Evolutionary conservation across 1,140 invertebrate species (phyloP).

Genomic region (Gonatopus flavifemur): DNA sequence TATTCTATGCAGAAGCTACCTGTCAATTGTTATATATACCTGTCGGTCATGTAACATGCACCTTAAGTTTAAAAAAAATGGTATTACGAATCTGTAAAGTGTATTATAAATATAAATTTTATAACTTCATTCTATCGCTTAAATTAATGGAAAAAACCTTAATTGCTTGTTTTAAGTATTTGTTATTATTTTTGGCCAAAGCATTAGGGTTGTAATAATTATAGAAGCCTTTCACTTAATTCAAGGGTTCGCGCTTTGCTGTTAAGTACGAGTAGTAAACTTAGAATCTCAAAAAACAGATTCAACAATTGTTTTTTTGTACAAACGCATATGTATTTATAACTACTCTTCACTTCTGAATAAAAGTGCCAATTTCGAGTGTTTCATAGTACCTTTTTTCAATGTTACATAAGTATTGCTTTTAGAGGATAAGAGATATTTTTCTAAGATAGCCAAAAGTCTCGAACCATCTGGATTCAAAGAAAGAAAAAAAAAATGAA

Average conservation of each 20-base stretch:
- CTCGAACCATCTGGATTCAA: no score
- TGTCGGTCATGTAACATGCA: conserved; percentile 53
- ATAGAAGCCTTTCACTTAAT: conserved; percentile 24
- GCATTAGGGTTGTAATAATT: conserved; percentile 27
- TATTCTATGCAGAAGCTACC: conserved; percentile 50
- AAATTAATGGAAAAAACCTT: conserved; percentile 42
- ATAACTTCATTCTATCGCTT: conserved; percentile 58
- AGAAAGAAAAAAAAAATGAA: no score
- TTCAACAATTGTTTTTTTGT: conserved; percentile 13
- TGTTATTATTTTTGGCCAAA: conserved; percentile 45
- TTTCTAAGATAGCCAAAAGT: no score
- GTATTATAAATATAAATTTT: conserved; percentile 61
- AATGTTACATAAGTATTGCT: conserved; percentile 20
- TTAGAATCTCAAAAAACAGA: conserved; percentile 8
- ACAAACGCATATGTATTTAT: conserved; percentile 26
- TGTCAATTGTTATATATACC: conserved; percentile 57
- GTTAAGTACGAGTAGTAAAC: conserved; percentile 6
- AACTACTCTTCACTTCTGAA: conserved; percentile 24
- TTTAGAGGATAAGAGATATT: no score
- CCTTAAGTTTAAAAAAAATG: conserved; percentile 50
- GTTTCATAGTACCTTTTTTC: conserved; percentile 23
- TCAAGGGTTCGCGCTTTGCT: conserved; percentile 22
- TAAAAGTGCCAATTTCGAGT: conserved; percentile 31
- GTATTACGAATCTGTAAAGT: conserved; percentile 60
- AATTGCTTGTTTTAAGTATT: conserved; percentile 45